Evolutionary conservation across 2,113 vertebrate species (phyloP).

Genomic region (Vanacampus margaritifer): DNA sequence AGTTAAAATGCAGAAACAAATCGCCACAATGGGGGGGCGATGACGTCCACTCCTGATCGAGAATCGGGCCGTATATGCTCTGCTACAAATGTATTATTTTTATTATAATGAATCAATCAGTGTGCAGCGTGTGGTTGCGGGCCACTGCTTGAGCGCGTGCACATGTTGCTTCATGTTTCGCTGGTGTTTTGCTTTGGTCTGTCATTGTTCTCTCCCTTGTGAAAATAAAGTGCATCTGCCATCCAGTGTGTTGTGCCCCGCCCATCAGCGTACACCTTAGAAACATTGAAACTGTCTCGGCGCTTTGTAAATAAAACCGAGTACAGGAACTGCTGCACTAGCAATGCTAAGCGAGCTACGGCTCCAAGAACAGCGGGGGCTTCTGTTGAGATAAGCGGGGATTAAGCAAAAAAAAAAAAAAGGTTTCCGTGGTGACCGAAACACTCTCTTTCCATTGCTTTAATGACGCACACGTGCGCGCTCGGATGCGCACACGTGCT

Average conservation of each 20-base stretch:
- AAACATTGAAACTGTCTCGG: background rate
- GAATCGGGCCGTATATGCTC: too few species aligned
- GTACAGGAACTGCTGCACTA: background rate
- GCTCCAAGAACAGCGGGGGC: background rate
- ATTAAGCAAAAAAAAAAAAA: background rate
- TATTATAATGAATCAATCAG: too few species aligned
- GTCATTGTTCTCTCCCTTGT: too few species aligned
- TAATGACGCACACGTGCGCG: background rate
- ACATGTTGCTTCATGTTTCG: background rate
- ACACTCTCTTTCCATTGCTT: conserved; percentile 6
- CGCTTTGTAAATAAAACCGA: background rate
- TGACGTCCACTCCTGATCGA: too few species aligned
- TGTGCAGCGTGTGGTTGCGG: too few species aligned
- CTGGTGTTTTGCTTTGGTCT: background rate
- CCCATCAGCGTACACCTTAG: background rate
- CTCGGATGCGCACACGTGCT: background rate
- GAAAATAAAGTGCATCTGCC: background rate
- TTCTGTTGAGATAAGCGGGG: conserved; percentile 5
- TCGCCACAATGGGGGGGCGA: too few species aligned
- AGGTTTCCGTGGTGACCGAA: background rate
- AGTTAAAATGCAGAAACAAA: too few species aligned
- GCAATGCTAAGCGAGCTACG: background rate
- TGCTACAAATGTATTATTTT: too few species aligned
- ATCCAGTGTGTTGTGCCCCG: background rate
- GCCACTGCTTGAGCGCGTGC: background rate